Conservation (phyloP, 2,113 vertebrate genomes). For the Canis aureus region DNA sequence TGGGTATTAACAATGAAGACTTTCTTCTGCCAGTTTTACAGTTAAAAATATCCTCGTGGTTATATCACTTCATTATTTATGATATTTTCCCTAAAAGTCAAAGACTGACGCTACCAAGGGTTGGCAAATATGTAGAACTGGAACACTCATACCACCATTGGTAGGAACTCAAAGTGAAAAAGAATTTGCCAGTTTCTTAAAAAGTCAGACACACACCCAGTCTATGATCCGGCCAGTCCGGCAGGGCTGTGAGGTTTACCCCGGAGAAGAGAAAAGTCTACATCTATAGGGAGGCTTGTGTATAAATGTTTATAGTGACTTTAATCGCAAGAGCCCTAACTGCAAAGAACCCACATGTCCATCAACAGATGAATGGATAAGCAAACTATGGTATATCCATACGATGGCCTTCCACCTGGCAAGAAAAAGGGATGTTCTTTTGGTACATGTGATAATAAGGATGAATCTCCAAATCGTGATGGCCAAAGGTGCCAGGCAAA, state of each 20-base stretch:
- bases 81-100: not conserved
- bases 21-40: not conserved
- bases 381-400: not conserved
- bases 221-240: not conserved
- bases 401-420: not conserved
- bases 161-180: not conserved
- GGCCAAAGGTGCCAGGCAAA: not conserved
- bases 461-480: not conserved
- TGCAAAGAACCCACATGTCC: not conserved
- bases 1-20: not conserved
- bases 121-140: not conserved
- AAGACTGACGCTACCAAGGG: not conserved
- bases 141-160: fast-evolving
- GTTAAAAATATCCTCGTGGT: not conserved
- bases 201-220: not conserved
- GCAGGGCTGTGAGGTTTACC: not conserved
- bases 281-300: not conserved
- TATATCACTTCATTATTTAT: not conserved
- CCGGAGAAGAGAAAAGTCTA: not conserved
- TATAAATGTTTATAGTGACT: not conserved
- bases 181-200: not conserved
- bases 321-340: not conserved
- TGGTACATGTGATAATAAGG: not conserved
- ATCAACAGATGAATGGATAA: not conserved
- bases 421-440: not conserved